Percentiles rank a stretch among this genome's conserved stretches.
phyloP scores from a whole-genome alignment of 2,797 vertebrate species.

The Parauchenoglanis punctatus region DNA sequence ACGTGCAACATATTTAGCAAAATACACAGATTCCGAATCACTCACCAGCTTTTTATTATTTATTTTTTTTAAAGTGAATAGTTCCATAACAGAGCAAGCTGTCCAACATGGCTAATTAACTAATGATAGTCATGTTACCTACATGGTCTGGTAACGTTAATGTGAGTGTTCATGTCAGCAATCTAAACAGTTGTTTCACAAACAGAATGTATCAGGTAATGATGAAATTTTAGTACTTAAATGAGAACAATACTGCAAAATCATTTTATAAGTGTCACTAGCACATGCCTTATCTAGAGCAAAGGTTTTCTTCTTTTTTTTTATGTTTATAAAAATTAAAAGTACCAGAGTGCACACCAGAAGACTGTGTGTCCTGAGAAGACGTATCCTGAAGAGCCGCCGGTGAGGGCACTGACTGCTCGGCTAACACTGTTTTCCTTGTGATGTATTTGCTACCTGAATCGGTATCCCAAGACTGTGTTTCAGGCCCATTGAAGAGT shows the following conservation, averaged over 20 bases:
- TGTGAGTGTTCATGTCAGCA: background rate
- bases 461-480: slow-evolving; percentile 64
- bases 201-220: background rate
- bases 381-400: slow-evolving; percentile 71
- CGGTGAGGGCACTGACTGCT: slow-evolving; percentile 67
- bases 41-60: background rate
- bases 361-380: slow-evolving; percentile 81
- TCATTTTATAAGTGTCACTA: too few species aligned
- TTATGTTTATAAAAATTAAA: background rate
- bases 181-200: background rate
- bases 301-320: background rate
- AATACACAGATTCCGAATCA: background rate
- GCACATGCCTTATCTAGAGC: background rate
- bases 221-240: background rate
- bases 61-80: background rate
- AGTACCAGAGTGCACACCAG: slow-evolving; percentile 64
- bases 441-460: slow-evolving; percentile 61
- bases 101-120: background rate
- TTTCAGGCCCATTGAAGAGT: slow-evolving; percentile 61
- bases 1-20: background rate
- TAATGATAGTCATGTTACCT: background rate
- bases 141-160: background rate
- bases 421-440: slow-evolving; percentile 52
- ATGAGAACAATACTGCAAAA: background rate
- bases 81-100: background rate